Percentiles rank a stretch among this genome's conserved stretches.
phyloP scores from a whole-genome alignment of 1,140 invertebrate species.

The Polypedilum pembai region DNA sequence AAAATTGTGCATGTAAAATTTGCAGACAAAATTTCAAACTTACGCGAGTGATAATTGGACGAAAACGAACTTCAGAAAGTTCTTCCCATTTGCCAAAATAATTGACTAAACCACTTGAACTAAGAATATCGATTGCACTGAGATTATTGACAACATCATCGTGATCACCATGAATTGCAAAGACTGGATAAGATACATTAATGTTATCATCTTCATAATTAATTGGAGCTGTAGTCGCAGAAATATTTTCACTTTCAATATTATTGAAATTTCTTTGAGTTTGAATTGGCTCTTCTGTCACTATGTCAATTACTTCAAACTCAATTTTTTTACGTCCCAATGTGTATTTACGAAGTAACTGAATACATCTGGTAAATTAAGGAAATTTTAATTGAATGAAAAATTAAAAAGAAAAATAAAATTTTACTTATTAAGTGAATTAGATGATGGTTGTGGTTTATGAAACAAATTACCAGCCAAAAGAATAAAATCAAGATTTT shows the following conservation, averaged over 20 bases:
- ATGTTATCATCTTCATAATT: slow-evolving; percentile 96
- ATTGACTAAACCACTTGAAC: slow-evolving; percentile 78
- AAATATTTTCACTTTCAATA: too few relatives aligned
- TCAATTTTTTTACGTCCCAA: slow-evolving; percentile 53
- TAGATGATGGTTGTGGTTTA: slow-evolving; percentile 70
- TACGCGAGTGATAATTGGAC: slow-evolving; percentile 53
- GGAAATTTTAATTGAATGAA: too few relatives aligned
- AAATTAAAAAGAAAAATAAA: background rate
- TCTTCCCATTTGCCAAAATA: slow-evolving; percentile 82
- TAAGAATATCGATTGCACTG: slow-evolving; percentile 75
- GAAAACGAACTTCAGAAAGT: slow-evolving; percentile 65
- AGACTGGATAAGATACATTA: slow-evolving; percentile 81
- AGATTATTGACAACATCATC: slow-evolving; percentile 74
- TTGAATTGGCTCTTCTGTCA: too few relatives aligned
- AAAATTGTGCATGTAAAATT: too few relatives aligned
- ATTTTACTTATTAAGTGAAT: slow-evolving; percentile 49
- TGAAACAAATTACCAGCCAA: slow-evolving; percentile 95
- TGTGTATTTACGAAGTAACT: slow-evolving; percentile 43
- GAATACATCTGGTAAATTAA: slow-evolving; percentile 52
- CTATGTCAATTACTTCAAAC: slow-evolving; percentile 38
- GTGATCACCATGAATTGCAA: slow-evolving; percentile 92
- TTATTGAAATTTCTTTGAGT: too few relatives aligned
- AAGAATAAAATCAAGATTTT: slow-evolving; percentile 79
- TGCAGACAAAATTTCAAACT: too few relatives aligned
- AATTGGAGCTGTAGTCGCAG: too few relatives aligned